Evolutionary conservation across 2,113 vertebrate species (phyloP).

Genomic region (Chloropsis cyanopogon): DNA sequence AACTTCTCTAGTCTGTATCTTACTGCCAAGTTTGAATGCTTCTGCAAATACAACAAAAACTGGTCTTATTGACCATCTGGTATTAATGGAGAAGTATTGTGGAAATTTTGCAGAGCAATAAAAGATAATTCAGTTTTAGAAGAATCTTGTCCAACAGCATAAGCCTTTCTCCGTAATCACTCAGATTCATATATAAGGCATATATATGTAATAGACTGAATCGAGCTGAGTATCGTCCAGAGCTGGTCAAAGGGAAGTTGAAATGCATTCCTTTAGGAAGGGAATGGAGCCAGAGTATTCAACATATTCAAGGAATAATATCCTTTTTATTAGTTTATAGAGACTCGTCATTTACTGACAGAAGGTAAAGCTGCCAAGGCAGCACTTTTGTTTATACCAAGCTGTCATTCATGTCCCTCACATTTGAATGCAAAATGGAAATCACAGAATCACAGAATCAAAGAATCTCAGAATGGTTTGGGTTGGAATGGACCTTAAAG

Average conservation of each 20-base stretch:
- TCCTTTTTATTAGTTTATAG: not conserved
- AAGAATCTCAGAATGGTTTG: not conserved
- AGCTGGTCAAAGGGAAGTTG: not conserved
- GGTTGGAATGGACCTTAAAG: not conserved
- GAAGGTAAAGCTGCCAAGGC: not conserved
- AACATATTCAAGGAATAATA: not conserved
- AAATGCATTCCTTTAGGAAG: not conserved
- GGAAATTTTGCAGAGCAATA: slow-evolving; percentile 6
- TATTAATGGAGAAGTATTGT: not conserved
- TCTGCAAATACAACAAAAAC: not conserved
- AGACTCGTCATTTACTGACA: not conserved
- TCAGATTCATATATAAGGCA: not conserved
- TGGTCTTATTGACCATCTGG: not conserved
- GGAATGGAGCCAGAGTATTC: not conserved
- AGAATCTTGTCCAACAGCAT: not conserved
- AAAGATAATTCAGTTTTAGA: not conserved
- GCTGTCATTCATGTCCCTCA: not conserved
- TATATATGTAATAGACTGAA: not conserved
- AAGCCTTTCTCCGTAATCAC: not conserved
- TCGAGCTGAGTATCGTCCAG: not conserved
- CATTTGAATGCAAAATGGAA: not conserved
- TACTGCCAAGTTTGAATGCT: not conserved
- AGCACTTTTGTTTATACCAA: not conserved
- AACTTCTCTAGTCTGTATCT: not conserved
- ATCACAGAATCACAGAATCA: not conserved